Percentiles rank a stretch among this genome's conserved stretches.
Evolutionary conservation across 2,113 vertebrate species (phyloP).

Genomic region (Thomomys bottae): DNA sequence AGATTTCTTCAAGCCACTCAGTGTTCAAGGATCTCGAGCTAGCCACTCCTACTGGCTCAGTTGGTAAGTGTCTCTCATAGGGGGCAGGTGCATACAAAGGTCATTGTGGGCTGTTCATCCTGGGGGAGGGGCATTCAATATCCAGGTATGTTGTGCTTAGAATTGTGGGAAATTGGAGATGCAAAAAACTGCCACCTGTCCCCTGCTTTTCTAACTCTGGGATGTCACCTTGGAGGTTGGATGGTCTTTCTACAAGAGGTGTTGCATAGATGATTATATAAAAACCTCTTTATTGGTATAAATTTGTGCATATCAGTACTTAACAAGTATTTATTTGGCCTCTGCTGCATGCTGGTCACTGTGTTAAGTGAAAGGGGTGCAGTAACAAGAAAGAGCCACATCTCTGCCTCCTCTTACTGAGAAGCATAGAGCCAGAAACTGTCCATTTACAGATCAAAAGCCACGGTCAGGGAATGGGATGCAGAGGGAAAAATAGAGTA

Average conservation of each 20-base stretch:
- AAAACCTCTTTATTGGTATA: not conserved
- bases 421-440: not conserved
- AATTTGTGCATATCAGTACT: not conserved
- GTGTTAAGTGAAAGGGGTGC: not conserved
- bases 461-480: not conserved
- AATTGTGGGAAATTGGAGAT: not conserved
- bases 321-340: not conserved
- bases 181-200: fast-evolving
- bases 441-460: not conserved
- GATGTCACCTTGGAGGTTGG: not conserved
- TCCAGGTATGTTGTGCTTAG: not conserved
- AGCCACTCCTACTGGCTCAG: not conserved
- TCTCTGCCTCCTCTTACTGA: not conserved
- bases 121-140: not conserved
- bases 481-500: not conserved
- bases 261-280: not conserved
- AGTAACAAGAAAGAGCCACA: not conserved
- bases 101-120: not conserved
- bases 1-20: not conserved
- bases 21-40: not conserved
- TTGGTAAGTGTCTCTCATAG: not conserved
- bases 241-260: not conserved
- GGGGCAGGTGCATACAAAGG: not conserved
- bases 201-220: no score
- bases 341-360: not conserved